These are phyloP conservation scores for Plectrocnemia conspersa DNA, from an alignment of 1,140 invertebrate genomes.

Conservation along the genomic window DNA sequence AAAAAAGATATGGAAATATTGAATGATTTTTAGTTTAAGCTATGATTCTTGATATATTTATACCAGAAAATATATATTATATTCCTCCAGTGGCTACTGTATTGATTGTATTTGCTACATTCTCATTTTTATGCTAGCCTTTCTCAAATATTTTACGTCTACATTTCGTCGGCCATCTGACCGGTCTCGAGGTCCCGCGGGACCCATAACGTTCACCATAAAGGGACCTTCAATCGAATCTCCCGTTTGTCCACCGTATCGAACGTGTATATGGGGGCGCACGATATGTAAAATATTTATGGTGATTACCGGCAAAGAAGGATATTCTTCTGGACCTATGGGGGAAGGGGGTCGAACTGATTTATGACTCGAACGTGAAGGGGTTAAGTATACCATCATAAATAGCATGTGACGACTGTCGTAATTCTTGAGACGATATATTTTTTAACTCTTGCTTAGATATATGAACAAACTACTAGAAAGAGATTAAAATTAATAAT, in stretches of 20 bases:
- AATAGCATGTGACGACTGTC: too few relatives aligned
- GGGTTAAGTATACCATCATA: too few relatives aligned
- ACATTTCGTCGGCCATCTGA: conserved; percentile 5
- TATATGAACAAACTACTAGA: too few relatives aligned
- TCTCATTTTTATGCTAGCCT: conserved; percentile 20
- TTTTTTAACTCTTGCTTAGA: too few relatives aligned
- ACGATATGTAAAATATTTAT: conserved; percentile 30
- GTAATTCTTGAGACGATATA: too few relatives aligned
- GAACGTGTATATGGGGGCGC: background rate
- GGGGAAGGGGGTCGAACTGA: too few relatives aligned
- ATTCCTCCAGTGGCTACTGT: background rate
- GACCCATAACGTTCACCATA: conserved; percentile 25
- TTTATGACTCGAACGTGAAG: too few relatives aligned
- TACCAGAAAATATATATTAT: background rate
- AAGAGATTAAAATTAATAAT: too few relatives aligned
- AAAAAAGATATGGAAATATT: background rate
- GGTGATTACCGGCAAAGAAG: conserved; percentile 34
- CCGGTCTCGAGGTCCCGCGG: conserved; percentile 10
- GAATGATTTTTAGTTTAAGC: background rate
- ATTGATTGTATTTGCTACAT: conserved; percentile 9
- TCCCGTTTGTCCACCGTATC: conserved; percentile 25
- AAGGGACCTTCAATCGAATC: conserved; percentile 31
- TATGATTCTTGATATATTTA: background rate
- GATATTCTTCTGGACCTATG: too few relatives aligned
- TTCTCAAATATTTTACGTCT: conserved; percentile 24